phyloP scores from a whole-genome alignment of 1,140 invertebrate species.

The Medauroidea extradentata region DNA sequence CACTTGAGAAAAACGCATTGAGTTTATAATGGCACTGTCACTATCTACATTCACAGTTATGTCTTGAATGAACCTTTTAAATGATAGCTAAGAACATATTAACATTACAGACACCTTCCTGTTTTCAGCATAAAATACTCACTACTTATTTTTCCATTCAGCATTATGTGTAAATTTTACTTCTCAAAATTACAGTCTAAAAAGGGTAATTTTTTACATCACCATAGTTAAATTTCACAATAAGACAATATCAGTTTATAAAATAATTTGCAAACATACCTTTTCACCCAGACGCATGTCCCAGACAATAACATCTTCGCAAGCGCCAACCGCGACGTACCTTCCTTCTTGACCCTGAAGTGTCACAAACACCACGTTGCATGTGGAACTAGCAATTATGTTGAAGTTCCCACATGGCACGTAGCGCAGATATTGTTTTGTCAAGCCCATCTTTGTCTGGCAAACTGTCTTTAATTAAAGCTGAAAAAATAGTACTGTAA shows the following conservation, averaged over 20 bases:
- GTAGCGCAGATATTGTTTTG: slow-evolving; percentile 94
- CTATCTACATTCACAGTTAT: too few species aligned
- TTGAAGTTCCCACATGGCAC: slow-evolving; percentile 76
- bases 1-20: too few species aligned
- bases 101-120: too few species aligned
- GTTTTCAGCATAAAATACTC: too few species aligned
- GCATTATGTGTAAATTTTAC: too few species aligned
- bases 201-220: too few species aligned
- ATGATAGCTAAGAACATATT: too few species aligned
- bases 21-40: too few species aligned
- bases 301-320: slow-evolving; percentile 92
- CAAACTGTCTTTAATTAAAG: background rate
- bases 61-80: too few species aligned
- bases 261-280: slow-evolving; percentile 48
- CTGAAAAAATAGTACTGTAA: slow-evolving; percentile 2
- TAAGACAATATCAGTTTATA: slow-evolving; percentile 8
- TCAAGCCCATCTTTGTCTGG: slow-evolving; percentile 75
- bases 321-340: slow-evolving; percentile 82
- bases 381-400: slow-evolving; percentile 72
- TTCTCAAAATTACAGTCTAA: too few species aligned
- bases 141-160: too few species aligned
- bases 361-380: slow-evolving; percentile 73
- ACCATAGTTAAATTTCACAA: too few species aligned
- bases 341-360: slow-evolving; percentile 70
- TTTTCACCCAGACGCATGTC: slow-evolving; percentile 87